A percentile compares a stretch with the other conserved stretches of the same genome.
Evolutionary conservation across 53 echinoderm and acorn worm genomes (phyloP).

Genomic region (Temnopleurus reevesii): DNA sequence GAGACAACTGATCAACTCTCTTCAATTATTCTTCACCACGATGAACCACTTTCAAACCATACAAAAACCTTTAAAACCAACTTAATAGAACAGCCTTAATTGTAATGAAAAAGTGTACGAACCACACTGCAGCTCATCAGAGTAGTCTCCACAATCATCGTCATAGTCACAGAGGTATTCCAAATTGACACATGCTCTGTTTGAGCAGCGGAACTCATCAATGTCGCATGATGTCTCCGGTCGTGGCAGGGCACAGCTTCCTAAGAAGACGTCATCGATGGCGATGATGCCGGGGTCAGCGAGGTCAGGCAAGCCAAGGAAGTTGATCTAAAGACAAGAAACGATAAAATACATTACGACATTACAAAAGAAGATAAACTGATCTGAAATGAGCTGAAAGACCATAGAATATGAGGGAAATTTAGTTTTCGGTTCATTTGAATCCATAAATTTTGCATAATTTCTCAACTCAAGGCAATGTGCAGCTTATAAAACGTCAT

Average conservation of each 20-base stretch:
- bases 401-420: no score
- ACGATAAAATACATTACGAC: no score
- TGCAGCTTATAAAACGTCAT: constrained; percentile 59
- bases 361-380: no score
- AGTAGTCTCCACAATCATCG: constrained; percentile 92
- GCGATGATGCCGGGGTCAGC: constrained; percentile 63
- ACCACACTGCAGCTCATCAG: constrained; percentile 78
- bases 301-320: constrained; percentile 57
- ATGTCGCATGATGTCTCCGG: constrained; percentile 56
- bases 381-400: no score
- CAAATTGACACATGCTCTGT: constrained; percentile 70
- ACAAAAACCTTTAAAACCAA: no score
- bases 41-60: no score
- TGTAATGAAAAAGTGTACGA: not conserved
- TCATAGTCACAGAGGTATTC: constrained; percentile 82
- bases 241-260: constrained; percentile 42
- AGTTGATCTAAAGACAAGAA: constrained; percentile 12
- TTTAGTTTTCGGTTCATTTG: constrained; percentile 75
- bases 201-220: constrained; percentile 69
- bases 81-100: no score
- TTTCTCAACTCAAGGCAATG: constrained; percentile 36
- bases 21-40: no score
- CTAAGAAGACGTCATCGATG: constrained; percentile 61
- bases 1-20: no score
- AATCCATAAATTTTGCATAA: constrained; percentile 57